Conservation (phyloP, 2,888 invertebrate species). For the Thymelicus sylvestris region DNA sequence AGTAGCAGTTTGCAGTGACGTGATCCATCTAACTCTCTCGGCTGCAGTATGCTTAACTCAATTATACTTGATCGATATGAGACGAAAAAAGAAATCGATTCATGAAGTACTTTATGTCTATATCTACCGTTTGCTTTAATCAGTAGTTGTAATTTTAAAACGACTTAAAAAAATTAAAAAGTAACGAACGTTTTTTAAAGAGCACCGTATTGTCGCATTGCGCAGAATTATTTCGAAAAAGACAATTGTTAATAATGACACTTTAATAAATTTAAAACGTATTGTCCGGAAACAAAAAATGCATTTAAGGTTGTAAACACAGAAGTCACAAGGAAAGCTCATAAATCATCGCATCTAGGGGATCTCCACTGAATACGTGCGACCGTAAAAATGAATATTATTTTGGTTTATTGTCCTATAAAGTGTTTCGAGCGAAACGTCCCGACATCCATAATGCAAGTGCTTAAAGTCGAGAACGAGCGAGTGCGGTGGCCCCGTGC, state of each 20-base stretch:
- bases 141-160: too few relatives aligned
- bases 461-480: conserved; percentile 45
- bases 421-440: conserved; percentile 35
- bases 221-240: background rate
- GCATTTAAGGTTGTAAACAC: conserved; percentile 27
- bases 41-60: too few relatives aligned
- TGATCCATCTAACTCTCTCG: too few relatives aligned
- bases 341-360: conserved; percentile 40
- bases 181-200: background rate
- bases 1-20: background rate
- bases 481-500: conserved; percentile 46
- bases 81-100: too few relatives aligned
- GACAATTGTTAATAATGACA: background rate
- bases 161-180: too few relatives aligned
- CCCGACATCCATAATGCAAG: conserved; percentile 40
- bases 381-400: conserved; percentile 50
- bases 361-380: conserved; percentile 42
- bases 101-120: too few relatives aligned
- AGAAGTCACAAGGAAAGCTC: conserved; percentile 34
- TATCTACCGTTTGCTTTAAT: too few relatives aligned
- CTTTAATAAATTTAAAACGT: conserved; percentile 15
- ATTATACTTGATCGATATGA: too few relatives aligned
- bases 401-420: conserved; percentile 46
- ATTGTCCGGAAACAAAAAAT: conserved; percentile 21
- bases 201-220: background rate